These are phyloP conservation scores for Nematopogon swammerdamellus DNA, from an alignment of 2,888 invertebrate species.

Conservation along the genomic window DNA sequence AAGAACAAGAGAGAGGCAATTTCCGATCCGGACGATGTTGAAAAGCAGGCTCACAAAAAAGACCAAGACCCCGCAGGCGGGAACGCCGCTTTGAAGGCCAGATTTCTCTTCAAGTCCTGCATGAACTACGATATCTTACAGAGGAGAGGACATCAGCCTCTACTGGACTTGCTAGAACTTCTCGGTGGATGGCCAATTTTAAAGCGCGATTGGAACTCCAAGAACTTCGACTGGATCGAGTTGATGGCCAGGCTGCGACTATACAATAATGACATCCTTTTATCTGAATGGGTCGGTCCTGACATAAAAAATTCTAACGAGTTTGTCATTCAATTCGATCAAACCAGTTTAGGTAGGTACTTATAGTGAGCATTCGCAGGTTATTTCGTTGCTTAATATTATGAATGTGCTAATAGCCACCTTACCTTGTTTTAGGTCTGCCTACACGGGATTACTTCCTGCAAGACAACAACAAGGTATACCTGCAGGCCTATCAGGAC, in stretches of 20 bases:
- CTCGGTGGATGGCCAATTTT: constrained; percentile 91
- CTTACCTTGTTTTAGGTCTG: constrained; percentile 35
- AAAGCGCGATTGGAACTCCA: constrained; percentile 60
- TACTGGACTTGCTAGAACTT: constrained; percentile 62
- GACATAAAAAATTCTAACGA: constrained; percentile 91
- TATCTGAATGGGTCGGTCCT: constrained; percentile 87
- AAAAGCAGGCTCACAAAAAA: no score
- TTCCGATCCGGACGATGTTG: no score
- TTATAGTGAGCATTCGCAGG: no score
- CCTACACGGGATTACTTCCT: constrained; percentile 76
- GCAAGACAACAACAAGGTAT: constrained; percentile 63
- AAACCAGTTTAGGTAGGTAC: constrained; percentile 68
- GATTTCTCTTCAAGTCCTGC: constrained; percentile 80
- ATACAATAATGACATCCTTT: constrained; percentile 81
- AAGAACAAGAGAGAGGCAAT: no score
- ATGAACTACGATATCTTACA: constrained; percentile 75
- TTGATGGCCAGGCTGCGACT: constrained; percentile 71
- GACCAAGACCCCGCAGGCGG: constrained; percentile 25
- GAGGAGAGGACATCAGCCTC: constrained; percentile 67
- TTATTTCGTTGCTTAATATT: no score
- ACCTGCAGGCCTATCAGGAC: constrained; percentile 73
- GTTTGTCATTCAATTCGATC: constrained; percentile 88
- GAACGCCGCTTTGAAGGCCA: constrained; percentile 77
- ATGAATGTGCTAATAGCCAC: no score
- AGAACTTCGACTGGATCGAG: constrained; percentile 68